Conservation (phyloP, 2,797 vertebrate species). For the Galago senegalensis region DNA sequence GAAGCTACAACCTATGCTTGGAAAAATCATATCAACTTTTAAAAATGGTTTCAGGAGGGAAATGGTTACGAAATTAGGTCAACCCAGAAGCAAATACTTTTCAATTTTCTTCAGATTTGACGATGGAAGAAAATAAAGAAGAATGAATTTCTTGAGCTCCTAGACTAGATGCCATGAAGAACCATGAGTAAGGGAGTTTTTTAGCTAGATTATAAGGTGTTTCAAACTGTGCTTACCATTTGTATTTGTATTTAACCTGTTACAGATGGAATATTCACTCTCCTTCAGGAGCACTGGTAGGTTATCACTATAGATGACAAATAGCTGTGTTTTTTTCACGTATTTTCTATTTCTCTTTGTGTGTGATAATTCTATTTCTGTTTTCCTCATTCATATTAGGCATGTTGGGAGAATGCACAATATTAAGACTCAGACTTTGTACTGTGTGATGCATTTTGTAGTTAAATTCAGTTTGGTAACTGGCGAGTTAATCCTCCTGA, state of each 20-base stretch:
- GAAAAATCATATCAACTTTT: background rate
- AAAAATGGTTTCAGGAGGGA: background rate
- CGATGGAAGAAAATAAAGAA: fast-evolving
- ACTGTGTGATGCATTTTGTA: background rate
- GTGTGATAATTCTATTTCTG: background rate
- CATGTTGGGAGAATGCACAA: background rate
- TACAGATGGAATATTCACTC: background rate
- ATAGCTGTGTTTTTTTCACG: background rate
- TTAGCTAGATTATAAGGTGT: background rate
- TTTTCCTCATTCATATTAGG: background rate
- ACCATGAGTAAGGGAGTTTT: background rate
- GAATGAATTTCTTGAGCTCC: background rate
- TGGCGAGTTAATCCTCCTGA: background rate
- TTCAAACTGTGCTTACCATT: background rate
- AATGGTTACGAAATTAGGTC: background rate
- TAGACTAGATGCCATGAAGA: background rate
- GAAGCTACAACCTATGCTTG: background rate
- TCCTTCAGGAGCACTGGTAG: background rate
- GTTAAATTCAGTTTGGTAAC: background rate
- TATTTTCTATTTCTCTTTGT: background rate
- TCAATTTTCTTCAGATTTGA: background rate
- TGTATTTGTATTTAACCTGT: background rate
- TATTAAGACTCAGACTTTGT: background rate
- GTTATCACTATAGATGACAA: background rate
- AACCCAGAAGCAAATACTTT: background rate